Base-by-base conservation (phyloP, 2,797 vertebrate genomes). In the Lagocephalus sceleratus region DNA sequence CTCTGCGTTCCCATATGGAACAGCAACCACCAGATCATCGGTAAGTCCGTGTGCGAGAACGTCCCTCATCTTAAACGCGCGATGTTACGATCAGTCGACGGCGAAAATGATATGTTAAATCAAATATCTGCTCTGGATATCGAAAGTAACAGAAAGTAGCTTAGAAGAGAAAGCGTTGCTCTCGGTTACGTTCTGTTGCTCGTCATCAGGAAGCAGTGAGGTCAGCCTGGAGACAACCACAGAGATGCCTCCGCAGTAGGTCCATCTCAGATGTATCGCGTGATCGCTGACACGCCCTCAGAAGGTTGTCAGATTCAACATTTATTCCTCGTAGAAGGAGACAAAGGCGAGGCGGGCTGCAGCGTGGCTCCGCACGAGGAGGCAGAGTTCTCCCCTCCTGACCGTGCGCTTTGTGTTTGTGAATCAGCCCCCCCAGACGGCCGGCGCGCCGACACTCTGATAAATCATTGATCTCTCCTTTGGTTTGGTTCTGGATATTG, bases 1-100 rank as follows among this genome's bases (percentile, higher is more conserved):
- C 92, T 99, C 51, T 99, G 97, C 72, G 97, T 99, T 71, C 96
- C 97, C 26, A 99, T 99, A 82, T 99, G 97, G 97, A 99, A 99
- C 86, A 98, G 94, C 87, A 96, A 89, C 78, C 97, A 99, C 73
- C 97, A 99, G 90, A 99, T 99, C 87, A 99, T 99, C 20, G 97
- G 97, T 99, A 92, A 92, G 94, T 81, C 3, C 9, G 44, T 41
- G 10, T 20, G 40, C 5, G 40, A 0, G 19, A 47, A 10, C 42
- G 16, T 23, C 15, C 5, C 15, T 44, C 12, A 17, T 20, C 42
- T 44, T 12, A 20, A 41, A n/a, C n/a, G n/a, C n/a, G n/a, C n/a
- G n/a, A n/a, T n/a, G n/a, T n/a, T n/a, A n/a, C n/a, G n/a, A n/a
- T n/a, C n/a, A n/a, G n/a, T n/a, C n/a, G n/a, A n/a, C n/a, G n/a